Conservation (phyloP, 2,888 invertebrate species). For the Ditylenchus weischeri region DNA sequence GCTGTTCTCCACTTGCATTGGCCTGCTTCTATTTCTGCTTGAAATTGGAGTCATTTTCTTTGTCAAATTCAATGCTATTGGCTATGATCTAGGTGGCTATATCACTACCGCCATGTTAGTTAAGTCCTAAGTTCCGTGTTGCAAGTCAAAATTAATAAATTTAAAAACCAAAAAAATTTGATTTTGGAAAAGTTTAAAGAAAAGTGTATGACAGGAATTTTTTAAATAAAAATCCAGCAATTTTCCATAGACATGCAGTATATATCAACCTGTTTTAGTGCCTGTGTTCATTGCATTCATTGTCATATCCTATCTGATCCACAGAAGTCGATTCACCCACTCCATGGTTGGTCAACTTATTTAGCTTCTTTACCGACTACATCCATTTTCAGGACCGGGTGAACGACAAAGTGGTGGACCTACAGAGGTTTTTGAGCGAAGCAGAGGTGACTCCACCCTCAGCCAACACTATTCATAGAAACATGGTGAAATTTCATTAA, state of each 20-base stretch:
- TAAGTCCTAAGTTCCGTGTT: constrained; percentile 12
- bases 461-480: constrained; percentile 11
- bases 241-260: background rate
- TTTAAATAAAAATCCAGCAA: background rate
- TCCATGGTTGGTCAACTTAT: constrained; percentile 5
- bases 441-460: constrained; percentile 15
- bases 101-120: constrained; percentile 76
- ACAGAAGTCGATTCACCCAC: constrained; percentile 68
- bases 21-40: constrained; percentile 78
- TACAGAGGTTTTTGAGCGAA: constrained; percentile 37
- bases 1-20: constrained; percentile 86
- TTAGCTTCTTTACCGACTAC: constrained; percentile 12
- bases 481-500: background rate
- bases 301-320: constrained; percentile 84
- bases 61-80: constrained; percentile 81
- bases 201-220: background rate
- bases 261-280: constrained; percentile 59
- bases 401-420: constrained; percentile 36
- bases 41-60: constrained; percentile 88
- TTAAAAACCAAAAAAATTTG: background rate
- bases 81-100: constrained; percentile 69
- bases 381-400: constrained; percentile 35
- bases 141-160: too few relatives aligned
- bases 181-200: background rate
- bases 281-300: constrained; percentile 82